Evolutionary conservation across 2,797 vertebrate genomes (phyloP), one percentile per base, ranked within the genome.

Genomic region (Zenarchopterus dispar): DNA sequence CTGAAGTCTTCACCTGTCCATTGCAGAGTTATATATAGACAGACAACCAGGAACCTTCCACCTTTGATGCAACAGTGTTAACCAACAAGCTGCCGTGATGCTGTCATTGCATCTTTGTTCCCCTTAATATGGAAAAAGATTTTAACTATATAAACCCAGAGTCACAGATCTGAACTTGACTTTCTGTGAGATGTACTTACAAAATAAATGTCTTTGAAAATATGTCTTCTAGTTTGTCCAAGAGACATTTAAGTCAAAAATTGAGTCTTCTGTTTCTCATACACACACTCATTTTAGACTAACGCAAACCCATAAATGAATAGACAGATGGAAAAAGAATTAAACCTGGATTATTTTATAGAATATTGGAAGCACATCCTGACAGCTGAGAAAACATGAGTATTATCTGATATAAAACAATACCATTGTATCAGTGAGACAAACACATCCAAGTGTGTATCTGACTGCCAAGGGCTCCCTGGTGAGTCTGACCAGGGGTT

Each of bases 401-500:
- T 51, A 44, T 75, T 77, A 56, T 72, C 43, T 48, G 51, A 13
- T 36, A 36, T 36, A 36, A 13, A 73, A 75, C 62, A 67, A 58
- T 16, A 17, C 59, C 53, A 5, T 67, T 72, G 24, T 72, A 77
- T 84, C 66, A 83, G 72, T 70, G 73, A 69, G 84, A 79, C 79
- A 83, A 88, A 81, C 78, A 81, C 69, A 87, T 80, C 84, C 66
- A 23, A 56, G 58, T 84, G 85, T 81, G 62, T 74, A 19, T 83
- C 63, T 75, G 80, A 69, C 73, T 85, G 84, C 76, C 67, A 77
- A 78, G 73, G 63, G 73, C 70, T 89, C 89, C 86, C 86, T 59
- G 75, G 86, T 77, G 81, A 80, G 76, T 85, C 86, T 89, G 86
- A 89, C 83, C 64, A 58, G 85, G 77, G 85, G 84, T 90, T 89